These are phyloP conservation scores for Siniperca undulata DNA, from an alignment of 2,797 vertebrate genomes.

Conservation along the genomic window DNA sequence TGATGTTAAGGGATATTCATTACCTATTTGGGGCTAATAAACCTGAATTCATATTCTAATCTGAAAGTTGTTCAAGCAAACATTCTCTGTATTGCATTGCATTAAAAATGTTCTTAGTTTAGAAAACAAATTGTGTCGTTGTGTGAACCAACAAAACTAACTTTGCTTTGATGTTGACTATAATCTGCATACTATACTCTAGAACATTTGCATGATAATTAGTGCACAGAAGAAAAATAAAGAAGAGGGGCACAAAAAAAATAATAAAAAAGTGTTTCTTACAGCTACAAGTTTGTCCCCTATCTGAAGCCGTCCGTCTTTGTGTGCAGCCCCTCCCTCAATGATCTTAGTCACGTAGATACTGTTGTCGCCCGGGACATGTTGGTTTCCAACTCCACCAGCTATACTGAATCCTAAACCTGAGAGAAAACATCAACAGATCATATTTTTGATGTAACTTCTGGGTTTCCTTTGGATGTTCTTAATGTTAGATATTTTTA, in stretches of 20 bases:
- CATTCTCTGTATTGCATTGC: not conserved
- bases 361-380: slow-evolving; percentile 97
- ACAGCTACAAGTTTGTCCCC: slow-evolving; percentile 98
- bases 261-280: slow-evolving; percentile 65
- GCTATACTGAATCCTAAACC: slow-evolving; percentile 99
- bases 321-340: slow-evolving; percentile 97
- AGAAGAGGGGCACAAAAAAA: not conserved
- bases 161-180: not conserved
- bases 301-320: slow-evolving; percentile 96
- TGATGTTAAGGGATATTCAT: not conserved
- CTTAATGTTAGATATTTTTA: not conserved
- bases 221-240: not conserved
- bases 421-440: slow-evolving; percentile 64
- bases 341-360: slow-evolving; percentile 99
- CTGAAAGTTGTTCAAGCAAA: slow-evolving; percentile 3
- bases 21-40: not conserved
- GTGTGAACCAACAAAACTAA: not conserved
- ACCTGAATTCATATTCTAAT: not conserved
- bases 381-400: slow-evolving; percentile 97
- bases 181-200: not conserved
- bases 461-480: not conserved
- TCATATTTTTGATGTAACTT: not conserved
- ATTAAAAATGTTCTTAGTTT: not conserved
- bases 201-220: not conserved
- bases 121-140: not conserved